Conservation (phyloP, 2,113 vertebrate genomes). For the Neogale vison region DNA sequence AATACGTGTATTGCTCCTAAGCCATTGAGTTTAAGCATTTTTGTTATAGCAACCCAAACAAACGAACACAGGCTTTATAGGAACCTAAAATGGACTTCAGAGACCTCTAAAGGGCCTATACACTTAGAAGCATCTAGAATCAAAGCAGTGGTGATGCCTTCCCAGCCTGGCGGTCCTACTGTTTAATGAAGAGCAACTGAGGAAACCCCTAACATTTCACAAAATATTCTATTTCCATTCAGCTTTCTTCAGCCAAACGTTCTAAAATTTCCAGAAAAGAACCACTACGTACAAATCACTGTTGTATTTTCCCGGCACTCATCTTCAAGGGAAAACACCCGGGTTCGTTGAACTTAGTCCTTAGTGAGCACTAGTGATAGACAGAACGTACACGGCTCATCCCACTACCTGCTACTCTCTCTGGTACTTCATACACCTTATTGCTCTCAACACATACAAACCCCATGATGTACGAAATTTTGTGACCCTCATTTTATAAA, state of each 20-base stretch:
- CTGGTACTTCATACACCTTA: accelerated
- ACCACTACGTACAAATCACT: background rate
- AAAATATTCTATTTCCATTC: background rate
- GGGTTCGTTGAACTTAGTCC: background rate
- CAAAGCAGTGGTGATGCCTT: background rate
- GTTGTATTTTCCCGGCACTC: background rate
- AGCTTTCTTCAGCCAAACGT: background rate
- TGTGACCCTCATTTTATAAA: background rate
- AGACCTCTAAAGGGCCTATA: background rate
- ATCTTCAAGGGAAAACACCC: background rate
- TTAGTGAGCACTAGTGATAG: background rate
- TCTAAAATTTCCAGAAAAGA: background rate
- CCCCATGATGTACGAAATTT: accelerated
- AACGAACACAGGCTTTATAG: background rate
- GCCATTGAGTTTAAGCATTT: too few relatives aligned
- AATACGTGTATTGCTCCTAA: too few relatives aligned
- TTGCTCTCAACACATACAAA: background rate
- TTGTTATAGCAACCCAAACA: background rate
- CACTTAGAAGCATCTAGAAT: background rate
- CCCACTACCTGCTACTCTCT: background rate
- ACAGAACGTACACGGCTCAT: background rate
- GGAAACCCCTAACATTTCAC: background rate
- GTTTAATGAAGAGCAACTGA: background rate
- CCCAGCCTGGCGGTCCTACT: background rate
- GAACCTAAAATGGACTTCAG: background rate